Base-by-base conservation (phyloP, 1,140 invertebrate species). In the Drosophila nebulosa region DNA sequence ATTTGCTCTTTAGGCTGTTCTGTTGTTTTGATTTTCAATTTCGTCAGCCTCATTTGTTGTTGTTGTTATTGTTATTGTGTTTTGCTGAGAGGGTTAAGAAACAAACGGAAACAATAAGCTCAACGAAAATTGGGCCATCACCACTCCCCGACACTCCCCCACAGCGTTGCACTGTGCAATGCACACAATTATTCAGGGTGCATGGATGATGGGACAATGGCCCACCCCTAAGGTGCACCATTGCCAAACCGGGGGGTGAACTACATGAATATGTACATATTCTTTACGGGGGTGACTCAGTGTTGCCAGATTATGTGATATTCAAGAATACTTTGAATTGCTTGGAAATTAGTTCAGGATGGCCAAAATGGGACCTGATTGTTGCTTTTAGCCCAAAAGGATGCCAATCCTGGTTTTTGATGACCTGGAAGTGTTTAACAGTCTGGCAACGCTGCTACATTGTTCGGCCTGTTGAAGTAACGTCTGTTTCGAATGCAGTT, bases 1-100 rank as follows among this genome's bases (percentile, higher is more conserved):
- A 6, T 21, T 3, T 39, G 35, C 16, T 46, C 16, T 46, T 42
- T 42, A 16, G 39, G 39, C 10, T 30, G 27, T 4, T 30, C 36
- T 42, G 39, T 42, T 46, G 39, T 46, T 46, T 46, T 46, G 39
- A 46, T 46, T 46, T 46, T 46, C 16, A 46, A 46, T 46, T 46
- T n/a, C 39, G 16, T 42, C 16, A 18, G 16, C 16, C 6, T 18
- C 16, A 21, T 42, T 42, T 42, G 14, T 4, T 39, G 36, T 35
- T 36, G 10, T 12, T 36, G 2, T n/a, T 36, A 3, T 36, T 35
- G 9, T 35, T 36, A 12, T 36, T 42, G 16, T 46, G 39, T 3
- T 46, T 46, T 21, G n/a, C n/a, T 46, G 16, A 18, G 1, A n/a
- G 39, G 39, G 39, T 46, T 46, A 16, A 46, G 39, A 21, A 46